Evolutionary conservation across 53 echinoderm and acorn worm genomes (phyloP).

Genomic region (Glandiceps talaboti): DNA sequence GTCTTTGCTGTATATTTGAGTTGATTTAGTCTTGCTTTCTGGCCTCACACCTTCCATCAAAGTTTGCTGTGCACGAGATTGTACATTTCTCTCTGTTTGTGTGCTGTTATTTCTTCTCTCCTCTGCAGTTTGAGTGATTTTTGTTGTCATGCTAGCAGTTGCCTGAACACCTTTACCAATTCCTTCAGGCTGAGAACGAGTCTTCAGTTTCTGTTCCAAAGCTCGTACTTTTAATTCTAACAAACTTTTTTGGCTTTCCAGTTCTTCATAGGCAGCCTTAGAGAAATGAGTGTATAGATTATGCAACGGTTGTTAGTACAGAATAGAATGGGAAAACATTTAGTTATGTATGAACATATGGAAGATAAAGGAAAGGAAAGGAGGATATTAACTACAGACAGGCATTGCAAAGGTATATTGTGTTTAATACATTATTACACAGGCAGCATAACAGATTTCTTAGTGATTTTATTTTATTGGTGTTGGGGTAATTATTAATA

Average conservation of each 20-base stretch:
- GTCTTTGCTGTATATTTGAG: background rate
- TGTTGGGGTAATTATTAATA: no score
- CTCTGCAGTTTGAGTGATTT: background rate
- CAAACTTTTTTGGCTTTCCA: conserved; percentile 6
- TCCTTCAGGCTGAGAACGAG: conserved; percentile 25
- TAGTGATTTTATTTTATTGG: no score
- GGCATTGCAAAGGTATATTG: no score
- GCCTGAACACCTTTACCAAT: background rate
- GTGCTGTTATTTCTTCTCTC: background rate
- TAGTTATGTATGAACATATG: no score
- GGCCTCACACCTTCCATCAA: background rate
- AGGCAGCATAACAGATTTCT: no score
- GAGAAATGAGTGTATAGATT: background rate
- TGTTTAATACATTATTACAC: no score
- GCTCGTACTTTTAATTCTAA: conserved; percentile 33
- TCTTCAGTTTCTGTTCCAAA: conserved; percentile 47
- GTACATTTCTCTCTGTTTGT: background rate
- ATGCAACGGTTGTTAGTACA: background rate
- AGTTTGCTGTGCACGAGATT: background rate
- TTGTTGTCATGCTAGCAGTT: background rate
- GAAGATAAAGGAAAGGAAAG: no score
- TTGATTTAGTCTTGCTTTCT: background rate
- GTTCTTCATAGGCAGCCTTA: background rate
- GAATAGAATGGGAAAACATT: background rate
- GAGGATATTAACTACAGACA: no score